Conservation (phyloP, 2,113 vertebrate species). For the Leucopternis melanops region DNA sequence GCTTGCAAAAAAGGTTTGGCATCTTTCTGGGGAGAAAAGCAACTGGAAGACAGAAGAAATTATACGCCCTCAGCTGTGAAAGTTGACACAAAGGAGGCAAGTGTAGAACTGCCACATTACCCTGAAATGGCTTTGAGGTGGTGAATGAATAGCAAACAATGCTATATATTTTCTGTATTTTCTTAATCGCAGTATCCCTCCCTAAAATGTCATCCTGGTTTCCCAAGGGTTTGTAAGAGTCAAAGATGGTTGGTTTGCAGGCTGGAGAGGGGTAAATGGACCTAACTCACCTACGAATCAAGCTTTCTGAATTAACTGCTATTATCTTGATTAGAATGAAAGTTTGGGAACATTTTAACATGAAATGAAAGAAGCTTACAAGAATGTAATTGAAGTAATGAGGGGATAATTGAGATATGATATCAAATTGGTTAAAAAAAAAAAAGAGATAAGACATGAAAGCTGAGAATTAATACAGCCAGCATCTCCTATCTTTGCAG, state of each 20-base stretch:
- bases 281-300: not conserved
- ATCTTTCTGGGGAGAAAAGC: not conserved
- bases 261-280: not conserved
- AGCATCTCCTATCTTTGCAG: not conserved
- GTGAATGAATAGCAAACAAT: not conserved
- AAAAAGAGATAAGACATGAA: not conserved
- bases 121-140: not conserved
- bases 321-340: not conserved
- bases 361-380: not conserved
- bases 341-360: not conserved
- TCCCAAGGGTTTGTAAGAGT: not conserved
- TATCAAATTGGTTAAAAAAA: not conserved
- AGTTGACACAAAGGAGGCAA: not conserved
- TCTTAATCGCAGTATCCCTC: not conserved
- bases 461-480: not conserved
- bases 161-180: not conserved
- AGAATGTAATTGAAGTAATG: not conserved
- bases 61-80: not conserved
- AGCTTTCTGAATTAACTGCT: not conserved
- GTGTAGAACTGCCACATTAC: not conserved
- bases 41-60: not conserved
- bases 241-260: not conserved
- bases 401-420: not conserved
- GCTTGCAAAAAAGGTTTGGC: not conserved
- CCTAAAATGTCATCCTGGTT: not conserved